Base-by-base conservation (phyloP, 1,140 invertebrate genomes). In the Chionoecetes opilio region DNA sequence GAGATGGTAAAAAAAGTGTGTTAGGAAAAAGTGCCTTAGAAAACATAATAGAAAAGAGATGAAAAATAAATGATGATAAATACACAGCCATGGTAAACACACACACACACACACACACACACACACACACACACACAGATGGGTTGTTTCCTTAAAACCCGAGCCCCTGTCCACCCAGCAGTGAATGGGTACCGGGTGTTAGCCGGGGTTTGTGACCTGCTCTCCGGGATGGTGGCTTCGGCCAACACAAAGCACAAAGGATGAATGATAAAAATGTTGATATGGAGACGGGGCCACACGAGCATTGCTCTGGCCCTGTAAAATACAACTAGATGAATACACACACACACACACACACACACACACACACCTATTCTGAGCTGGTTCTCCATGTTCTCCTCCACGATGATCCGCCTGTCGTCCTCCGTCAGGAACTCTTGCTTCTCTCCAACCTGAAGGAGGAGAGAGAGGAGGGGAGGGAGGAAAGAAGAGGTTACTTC, bases 381-480 rank as follows among this genome's bases (percentile, higher is more conserved):
- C 63, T 35, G 46, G 87, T 17, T 37, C 14, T 95, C 94, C 63
- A 89, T 53, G 86, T 95, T 95, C 21, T 82, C 63, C 53, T 46
- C 29, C 11, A 93, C 32, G 53, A 95, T 95, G 84, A 26, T 84
- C 26, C 86, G 26, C 63, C 32, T 32, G 86, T 93, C 86, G 29
- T 82, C 82, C 14, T 46, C n/a, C 3, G 85, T 38, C 32, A 95
- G 94, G 91, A 95, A 95, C 9, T 90, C 91, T 2, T 87, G 63
- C 9, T 93, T 82, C 38, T 95, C 94, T 17, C 94, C 94, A 14
- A 95, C 92, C 94, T 95, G 94, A 32, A 17, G 86, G 26, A 34
- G 34, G 37, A 9, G 21, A 9, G 63, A 21, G 21, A 75, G 63
- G 63, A n/a, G 63, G n/a, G 63, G 63, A 26, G 63, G 1, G 63